Evolutionary conservation across 2,888 invertebrate genomes (phyloP), one percentile per base, ranked within the genome.

Genomic region (Hyppa rectilinea): DNA sequence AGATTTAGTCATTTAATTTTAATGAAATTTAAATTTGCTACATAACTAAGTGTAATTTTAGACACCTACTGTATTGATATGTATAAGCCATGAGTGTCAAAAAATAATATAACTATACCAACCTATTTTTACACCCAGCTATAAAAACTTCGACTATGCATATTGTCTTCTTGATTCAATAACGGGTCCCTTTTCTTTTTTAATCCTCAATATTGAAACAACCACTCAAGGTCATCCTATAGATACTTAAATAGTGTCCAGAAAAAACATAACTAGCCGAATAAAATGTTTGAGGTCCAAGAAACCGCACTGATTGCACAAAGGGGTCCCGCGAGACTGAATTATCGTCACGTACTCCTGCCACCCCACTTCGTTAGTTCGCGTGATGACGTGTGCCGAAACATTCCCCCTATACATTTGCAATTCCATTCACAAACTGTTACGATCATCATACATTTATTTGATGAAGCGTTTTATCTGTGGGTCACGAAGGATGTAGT

Each of bases 281-380:
- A 89, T 87, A 90, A 91, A 90, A 90, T 85, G 77, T 85, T 87
- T 83, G 86, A 85, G 87, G 90, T 89, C 87, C 87, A 94, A 94
- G 95, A 95, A 95, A 94, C 92, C 94, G 88, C 92, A 88, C 92
- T 95, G 95, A 95, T 95, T 95, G 94, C 92, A 95, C 95, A 95
- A 95, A 95, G 95, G 92, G 89, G 90, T 92, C 95, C 92, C 94
- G 86, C 78, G 94, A 91, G 94, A 92, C 88, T 84, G 89, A 92
- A 94, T 95, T 95, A 94, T 93, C 93, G 93, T 91, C 95, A 93
- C 94, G 94, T 94, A 89, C 86, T 73, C 62, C 82, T 69, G 74
- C 87, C 85, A 87, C 90, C 92, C 93, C 90, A 89, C 91, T 94
- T 95, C 94, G 94, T 95, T 95, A 94, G 92, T 86, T 86, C 83